A percentile compares a stretch with the other conserved stretches of the same genome.
These are phyloP conservation scores for Malurus splendens DNA, from an alignment of 2,797 vertebrate species.

Conservation along the genomic window DNA sequence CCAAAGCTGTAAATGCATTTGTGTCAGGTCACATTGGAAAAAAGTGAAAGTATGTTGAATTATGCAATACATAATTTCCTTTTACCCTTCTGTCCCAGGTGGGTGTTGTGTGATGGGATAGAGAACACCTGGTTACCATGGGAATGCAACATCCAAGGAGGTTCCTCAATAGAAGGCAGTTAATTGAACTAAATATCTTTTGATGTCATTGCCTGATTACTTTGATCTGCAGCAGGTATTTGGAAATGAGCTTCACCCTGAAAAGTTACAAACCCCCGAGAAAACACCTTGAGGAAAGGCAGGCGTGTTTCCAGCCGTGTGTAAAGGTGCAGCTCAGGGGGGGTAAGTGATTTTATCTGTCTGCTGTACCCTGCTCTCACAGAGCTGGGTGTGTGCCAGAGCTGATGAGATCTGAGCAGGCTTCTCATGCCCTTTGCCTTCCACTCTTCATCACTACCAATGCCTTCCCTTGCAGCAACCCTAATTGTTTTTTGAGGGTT, in stretches of 20 bases:
- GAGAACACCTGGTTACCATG: neutral
- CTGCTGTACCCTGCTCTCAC: neutral
- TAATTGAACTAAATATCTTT: neutral
- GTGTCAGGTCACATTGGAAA: neutral
- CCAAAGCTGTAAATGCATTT: neutral
- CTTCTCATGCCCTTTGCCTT: neutral
- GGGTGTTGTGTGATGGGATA: neutral
- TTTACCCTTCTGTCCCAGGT: neutral
- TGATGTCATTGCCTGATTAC: neutral
- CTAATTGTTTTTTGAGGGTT: constrained; percentile 29
- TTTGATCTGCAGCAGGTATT: neutral
- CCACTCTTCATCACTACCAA: neutral
- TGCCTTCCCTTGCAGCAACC: neutral
- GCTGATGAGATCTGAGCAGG: neutral
- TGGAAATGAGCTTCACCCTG: neutral
- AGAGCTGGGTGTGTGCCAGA: too few species aligned
- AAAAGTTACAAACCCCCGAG: neutral
- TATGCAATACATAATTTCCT: neutral
- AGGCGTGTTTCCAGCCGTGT: neutral
- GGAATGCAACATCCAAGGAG: neutral
- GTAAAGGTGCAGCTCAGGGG: neutral
- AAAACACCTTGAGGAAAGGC: neutral
- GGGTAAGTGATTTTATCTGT: neutral
- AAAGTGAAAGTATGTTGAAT: neutral
- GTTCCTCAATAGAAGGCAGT: neutral